Evolutionary conservation across 2,797 vertebrate species (phyloP).

Genomic region (Sebastes taczanowskii): DNA sequence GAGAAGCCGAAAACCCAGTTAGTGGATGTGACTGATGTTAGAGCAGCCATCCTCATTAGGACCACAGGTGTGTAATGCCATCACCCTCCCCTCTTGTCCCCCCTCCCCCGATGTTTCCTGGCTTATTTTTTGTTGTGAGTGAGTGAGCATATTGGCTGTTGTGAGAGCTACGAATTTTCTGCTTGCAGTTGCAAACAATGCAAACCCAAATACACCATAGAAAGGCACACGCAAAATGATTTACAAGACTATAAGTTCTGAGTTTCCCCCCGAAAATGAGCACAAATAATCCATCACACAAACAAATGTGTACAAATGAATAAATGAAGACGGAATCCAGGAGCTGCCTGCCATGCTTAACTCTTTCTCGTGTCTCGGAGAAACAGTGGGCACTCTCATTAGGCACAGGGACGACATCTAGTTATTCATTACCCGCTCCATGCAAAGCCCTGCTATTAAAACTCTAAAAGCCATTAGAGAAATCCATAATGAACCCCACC

Average conservation of each 20-base stretch:
- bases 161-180: constrained; percentile 1
- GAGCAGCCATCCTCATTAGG: constrained; percentile 63
- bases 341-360: constrained; percentile 59
- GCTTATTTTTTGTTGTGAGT: constrained; percentile 36
- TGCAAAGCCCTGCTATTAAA: constrained; percentile 81
- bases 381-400: constrained; percentile 79
- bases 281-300: constrained; percentile 64
- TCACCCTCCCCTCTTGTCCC: constrained; percentile 27
- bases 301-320: constrained; percentile 69
- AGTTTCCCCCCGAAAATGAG: constrained; percentile 21
- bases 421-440: constrained; percentile 78
- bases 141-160: constrained; percentile 21
- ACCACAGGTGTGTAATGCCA: constrained; percentile 68
- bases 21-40: constrained; percentile 50
- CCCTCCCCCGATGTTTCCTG: constrained; percentile 26
- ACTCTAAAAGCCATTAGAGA: constrained; percentile 82
- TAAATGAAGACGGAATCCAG: constrained; percentile 68
- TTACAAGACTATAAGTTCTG: constrained; percentile 14
- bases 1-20: constrained; percentile 38
- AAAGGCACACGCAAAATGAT: not conserved
- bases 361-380: constrained; percentile 61
- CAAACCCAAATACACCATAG: not conserved
- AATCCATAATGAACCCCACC: constrained; percentile 79
- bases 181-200: constrained; percentile 4
- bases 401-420: constrained; percentile 72